Base-by-base conservation (phyloP, 2,888 invertebrate genomes). In the Sesia bembeciformis region DNA sequence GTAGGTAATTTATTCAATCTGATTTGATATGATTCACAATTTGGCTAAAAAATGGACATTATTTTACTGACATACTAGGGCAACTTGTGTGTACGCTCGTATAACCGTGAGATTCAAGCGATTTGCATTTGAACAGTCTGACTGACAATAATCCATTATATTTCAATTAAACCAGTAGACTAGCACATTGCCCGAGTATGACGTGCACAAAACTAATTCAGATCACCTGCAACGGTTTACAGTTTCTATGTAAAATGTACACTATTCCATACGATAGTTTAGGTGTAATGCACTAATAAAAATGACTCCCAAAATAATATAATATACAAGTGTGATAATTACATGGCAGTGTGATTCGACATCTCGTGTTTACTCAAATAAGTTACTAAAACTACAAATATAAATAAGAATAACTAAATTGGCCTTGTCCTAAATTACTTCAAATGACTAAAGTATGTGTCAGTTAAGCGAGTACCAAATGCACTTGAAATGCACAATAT, bases 1-100 rank as follows among this genome's bases (percentile, higher is more conserved):
- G 73, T 84, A 86, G 74, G 73, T 84, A 83, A 70, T 88, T 86
- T 83, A 86, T 84, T 88, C 76, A 82, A 86, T 84, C 81, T 86
- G 78, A 81, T 84, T 23, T 89, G 88, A 89, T 89, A 89, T 89
- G 88, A 87, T 80, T 88, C 78, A 78, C 81, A 84, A 81, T 84
- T 84, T 86, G 85, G 84, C 87, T 84, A 87, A 80, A 67, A 72
- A 84, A 85, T 81, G 72, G 72, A 77, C 70, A 76, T 66, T 46
- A 46, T 23, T n/a, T 3, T 46, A 46, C 8, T 46, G 56, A 56
- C 46, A 46, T 46, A 46, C 46, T 46, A 8, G 46, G 46, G 46
- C 40, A 52, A n/a, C 5, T 52, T 52, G 8, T 8, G 8, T 52
- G 7, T 52, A 8, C 8, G 40, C 5, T 52, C 52, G n/a, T 5